A percentile compares a stretch with the other conserved stretches of the same genome.
Evolutionary conservation across 1,140 invertebrate genomes (phyloP).

Genomic region (Forficula auricularia): DNA sequence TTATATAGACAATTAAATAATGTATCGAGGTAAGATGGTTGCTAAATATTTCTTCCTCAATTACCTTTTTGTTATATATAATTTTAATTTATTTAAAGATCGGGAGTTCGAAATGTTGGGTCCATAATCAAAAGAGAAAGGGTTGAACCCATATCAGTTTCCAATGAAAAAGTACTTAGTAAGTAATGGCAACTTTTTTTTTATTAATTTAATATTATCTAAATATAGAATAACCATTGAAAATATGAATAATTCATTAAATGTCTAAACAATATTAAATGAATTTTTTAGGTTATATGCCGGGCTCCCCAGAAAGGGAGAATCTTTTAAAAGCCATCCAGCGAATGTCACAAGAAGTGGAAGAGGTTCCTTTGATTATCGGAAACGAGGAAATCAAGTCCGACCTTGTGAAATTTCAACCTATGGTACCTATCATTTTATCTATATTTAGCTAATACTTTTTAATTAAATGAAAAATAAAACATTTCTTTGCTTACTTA

Average conservation of each 20-base stretch:
- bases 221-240: neutral
- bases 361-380: conserved; percentile 85
- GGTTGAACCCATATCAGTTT: conserved; percentile 47
- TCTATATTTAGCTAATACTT: no score
- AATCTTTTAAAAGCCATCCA: conserved; percentile 57
- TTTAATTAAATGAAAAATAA: no score
- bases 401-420: conserved; percentile 54
- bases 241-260: no score
- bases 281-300: conserved; percentile 57
- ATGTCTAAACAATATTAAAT: no score
- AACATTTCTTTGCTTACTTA: no score
- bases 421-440: no score
- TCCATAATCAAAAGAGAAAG: conserved; percentile 41
- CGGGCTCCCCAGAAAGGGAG: conserved; percentile 63
- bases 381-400: conserved; percentile 71
- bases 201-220: neutral
- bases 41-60: no score
- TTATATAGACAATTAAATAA: no score
- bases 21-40: no score
- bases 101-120: conserved; percentile 19
- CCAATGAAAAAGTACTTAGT: conserved; percentile 62
- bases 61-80: no score
- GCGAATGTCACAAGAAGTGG: conserved; percentile 38
- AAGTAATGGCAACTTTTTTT: conserved; percentile 13
- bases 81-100: no score